Evolutionary conservation across 2,888 invertebrate species (phyloP).

Genomic region (Iselma pallidipennis): DNA sequence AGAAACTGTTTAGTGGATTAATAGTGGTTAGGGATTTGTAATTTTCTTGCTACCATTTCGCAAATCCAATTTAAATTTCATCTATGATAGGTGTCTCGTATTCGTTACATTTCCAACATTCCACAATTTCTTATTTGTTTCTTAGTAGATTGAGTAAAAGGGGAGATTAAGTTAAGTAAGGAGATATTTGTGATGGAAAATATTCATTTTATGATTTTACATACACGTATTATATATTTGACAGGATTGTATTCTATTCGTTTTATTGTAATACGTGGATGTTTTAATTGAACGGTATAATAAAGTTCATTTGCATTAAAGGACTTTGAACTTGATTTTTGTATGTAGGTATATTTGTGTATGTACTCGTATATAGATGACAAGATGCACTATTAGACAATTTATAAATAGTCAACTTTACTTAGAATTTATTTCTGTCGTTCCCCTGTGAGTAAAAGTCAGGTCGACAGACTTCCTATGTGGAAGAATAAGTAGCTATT

Average conservation of each 20-base stretch:
- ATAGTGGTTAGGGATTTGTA: neutral
- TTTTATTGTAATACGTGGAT: too few species aligned
- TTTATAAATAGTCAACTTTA: neutral
- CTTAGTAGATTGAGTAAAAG: too few species aligned
- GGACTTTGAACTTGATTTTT: neutral
- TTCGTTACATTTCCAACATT: too few species aligned
- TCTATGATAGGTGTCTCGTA: neutral
- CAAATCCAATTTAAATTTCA: neutral
- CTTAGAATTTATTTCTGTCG: neutral
- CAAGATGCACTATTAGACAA: constrained; percentile 1
- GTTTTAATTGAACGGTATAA: too few species aligned
- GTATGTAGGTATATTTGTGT: too few species aligned
- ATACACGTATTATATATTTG: too few species aligned
- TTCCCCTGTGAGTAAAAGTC: neutral
- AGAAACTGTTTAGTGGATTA: neutral
- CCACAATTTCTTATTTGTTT: too few species aligned
- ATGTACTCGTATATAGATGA: neutral
- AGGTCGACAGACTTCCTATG: neutral
- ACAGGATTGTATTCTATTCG: too few species aligned
- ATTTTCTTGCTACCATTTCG: neutral
- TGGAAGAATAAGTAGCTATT: neutral
- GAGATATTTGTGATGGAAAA: too few species aligned
- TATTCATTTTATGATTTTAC: too few species aligned
- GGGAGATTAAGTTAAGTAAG: too few species aligned
- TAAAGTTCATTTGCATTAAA: neutral